A percentile compares a stretch with the other conserved stretches of the same genome.
Evolutionary conservation across 1,140 invertebrate species (phyloP).

Genomic region (Paraescarpia echinospica): DNA sequence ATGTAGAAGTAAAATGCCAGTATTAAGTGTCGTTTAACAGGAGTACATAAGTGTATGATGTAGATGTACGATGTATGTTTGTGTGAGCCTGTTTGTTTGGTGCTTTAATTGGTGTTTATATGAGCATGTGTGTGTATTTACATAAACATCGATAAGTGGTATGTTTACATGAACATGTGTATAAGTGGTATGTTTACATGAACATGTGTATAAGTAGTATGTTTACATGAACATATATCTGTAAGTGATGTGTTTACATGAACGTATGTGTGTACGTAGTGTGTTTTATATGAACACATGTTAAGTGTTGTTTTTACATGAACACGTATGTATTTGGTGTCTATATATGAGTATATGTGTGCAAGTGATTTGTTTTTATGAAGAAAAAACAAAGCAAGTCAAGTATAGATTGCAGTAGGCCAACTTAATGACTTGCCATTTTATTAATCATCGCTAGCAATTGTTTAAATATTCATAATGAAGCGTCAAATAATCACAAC

Average conservation of each 20-base stretch:
- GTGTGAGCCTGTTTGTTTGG: background rate
- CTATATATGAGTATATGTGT: too few relatives aligned
- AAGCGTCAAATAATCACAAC: too few relatives aligned
- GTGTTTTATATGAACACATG: too few relatives aligned
- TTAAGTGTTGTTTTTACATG: too few relatives aligned
- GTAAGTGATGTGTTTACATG: background rate
- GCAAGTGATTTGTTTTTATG: too few relatives aligned
- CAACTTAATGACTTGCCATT: too few relatives aligned
- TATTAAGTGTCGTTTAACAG: background rate
- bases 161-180: background rate
- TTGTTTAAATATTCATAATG: too few relatives aligned
- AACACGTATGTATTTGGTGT: too few relatives aligned
- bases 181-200: background rate
- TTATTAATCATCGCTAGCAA: too few relatives aligned
- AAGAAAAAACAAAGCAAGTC: too few relatives aligned
- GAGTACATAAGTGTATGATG: background rate
- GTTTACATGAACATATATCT: background rate
- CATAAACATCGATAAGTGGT: background rate
- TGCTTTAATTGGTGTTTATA: too few relatives aligned
- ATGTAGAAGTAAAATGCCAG: background rate
- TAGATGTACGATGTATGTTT: background rate
- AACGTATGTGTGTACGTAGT: background rate
- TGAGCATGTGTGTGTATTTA: background rate
- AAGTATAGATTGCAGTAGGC: too few relatives aligned
- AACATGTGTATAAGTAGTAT: background rate